Evolutionary conservation across 1,140 invertebrate species (phyloP).

Genomic region (Atta cephalotes): DNA sequence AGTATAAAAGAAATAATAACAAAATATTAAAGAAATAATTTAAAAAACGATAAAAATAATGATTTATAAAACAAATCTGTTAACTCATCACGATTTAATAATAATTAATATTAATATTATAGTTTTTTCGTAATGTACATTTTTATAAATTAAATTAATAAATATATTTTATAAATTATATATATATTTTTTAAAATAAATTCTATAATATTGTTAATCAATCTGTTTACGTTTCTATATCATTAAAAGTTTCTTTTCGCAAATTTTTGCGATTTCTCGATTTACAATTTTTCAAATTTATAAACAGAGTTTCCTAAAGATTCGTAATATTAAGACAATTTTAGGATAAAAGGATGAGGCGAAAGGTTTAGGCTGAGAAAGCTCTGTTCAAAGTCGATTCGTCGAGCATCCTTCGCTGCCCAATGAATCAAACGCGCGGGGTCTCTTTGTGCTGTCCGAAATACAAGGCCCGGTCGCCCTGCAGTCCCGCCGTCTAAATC

Average conservation of each 20-base stretch:
- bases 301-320: background rate
- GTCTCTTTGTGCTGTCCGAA: slow-evolving; percentile 72
- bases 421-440: slow-evolving; percentile 69
- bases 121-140: background rate
- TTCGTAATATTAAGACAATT: slow-evolving; percentile 7
- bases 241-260: background rate
- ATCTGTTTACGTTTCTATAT: background rate
- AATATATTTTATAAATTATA: too few species aligned
- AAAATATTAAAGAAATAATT: background rate
- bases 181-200: background rate
- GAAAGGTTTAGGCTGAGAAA: slow-evolving; percentile 51
- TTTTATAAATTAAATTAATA: background rate
- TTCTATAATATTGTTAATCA: background rate
- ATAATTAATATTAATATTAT: background rate
- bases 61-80: too few species aligned
- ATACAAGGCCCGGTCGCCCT: slow-evolving; percentile 71
- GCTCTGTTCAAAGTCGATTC: slow-evolving; percentile 47
- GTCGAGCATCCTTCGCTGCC: slow-evolving; percentile 67
- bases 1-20: background rate
- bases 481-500: slow-evolving; percentile 73
- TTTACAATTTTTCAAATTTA: slow-evolving; percentile 1
- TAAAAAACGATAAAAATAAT: too few species aligned
- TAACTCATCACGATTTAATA: background rate
- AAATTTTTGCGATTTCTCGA: background rate
- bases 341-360: background rate